Evolutionary conservation across 1,140 invertebrate genomes (phyloP).

Genomic region (Drosophila tropicalis): DNA sequence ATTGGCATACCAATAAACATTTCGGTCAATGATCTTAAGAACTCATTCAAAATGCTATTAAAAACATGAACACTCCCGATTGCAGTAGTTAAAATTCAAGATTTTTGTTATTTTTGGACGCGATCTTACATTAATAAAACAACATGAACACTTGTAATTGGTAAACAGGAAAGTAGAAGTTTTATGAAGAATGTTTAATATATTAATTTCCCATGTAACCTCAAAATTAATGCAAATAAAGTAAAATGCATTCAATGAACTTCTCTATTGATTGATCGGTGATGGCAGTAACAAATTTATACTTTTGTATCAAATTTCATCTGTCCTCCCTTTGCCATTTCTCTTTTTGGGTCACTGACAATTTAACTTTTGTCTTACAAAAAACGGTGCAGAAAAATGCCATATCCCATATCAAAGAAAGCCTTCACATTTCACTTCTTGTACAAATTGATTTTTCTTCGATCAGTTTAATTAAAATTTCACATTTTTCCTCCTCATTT

Average conservation of each 20-base stretch:
- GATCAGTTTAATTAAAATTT: conserved; percentile 62
- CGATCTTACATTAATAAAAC: no score
- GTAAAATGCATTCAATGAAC: not conserved
- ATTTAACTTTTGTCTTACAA: not conserved
- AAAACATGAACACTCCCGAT: no score
- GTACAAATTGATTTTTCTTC: conserved; percentile 25
- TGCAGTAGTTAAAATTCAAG: no score
- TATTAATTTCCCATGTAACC: no score
- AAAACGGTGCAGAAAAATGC: not conserved
- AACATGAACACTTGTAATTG: no score
- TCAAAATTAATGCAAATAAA: not conserved
- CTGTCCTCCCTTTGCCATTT: not conserved
- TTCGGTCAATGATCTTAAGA: not conserved
- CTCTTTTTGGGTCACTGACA: not conserved
- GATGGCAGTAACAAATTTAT: not conserved
- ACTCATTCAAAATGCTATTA: not conserved
- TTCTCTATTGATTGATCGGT: not conserved
- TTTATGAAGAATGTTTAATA: no score
- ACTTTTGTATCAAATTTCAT: no score
- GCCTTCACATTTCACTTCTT: conserved; percentile 28
- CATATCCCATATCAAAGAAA: conserved; percentile 14
- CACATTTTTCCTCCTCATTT: conserved; percentile 33
- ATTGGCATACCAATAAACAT: not conserved
- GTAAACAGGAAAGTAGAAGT: no score
- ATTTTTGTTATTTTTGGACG: no score